Base-by-base conservation (phyloP, 64 coral and sea anemone genomes). In the Actinia tenebrosa region DNA sequence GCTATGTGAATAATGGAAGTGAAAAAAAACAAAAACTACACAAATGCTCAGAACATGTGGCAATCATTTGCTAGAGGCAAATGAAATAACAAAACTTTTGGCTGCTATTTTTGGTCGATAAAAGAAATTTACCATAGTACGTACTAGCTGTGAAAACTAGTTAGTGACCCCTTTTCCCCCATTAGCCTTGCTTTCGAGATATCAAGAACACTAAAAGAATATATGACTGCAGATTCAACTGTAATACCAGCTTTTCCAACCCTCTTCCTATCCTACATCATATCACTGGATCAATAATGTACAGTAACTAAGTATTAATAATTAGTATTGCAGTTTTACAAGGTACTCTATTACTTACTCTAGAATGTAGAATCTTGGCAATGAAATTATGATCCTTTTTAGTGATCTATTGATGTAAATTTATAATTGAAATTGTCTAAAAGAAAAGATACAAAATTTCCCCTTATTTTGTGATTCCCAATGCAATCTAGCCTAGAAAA, bases 361-460 rank as follows among this genome's bases (percentile, higher is more conserved):
- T 66, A 66, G 63, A 66, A 66, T 23, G n/a, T 66, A 66, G 63
- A 66, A 66, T 66, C 63, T 66, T 66, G 19, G n/a, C 63, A 66
- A 66, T 23, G 63, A 66, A 66, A 5, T 66, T 23, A 10, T 79
- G 77, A 79, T 79, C 77, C 77, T 79, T 44, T 79, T 42, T 44
- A 79, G 77, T 79, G 77, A 79, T 79, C 77, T 79, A 13, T 79
- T 79, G 77, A 44, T 79, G 77, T 79, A 79, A 79, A 79, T 79
- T 79, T 79, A 66, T 66, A 66, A 66, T 66, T 66, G 63, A 66
- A 11, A 58, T 58, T 58, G 56, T 58, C 56, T 58, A 58, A 58
- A 58, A 58, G 53, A 55, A 66, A n/a, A n/a, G 63, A 66, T 66
- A 66, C 19, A 23, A 22, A n/a, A 23, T 66, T 66, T 20, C 63